These are phyloP conservation scores for Condylura cristata DNA, from an alignment of 2,113 vertebrate species.

Conservation along the genomic window DNA sequence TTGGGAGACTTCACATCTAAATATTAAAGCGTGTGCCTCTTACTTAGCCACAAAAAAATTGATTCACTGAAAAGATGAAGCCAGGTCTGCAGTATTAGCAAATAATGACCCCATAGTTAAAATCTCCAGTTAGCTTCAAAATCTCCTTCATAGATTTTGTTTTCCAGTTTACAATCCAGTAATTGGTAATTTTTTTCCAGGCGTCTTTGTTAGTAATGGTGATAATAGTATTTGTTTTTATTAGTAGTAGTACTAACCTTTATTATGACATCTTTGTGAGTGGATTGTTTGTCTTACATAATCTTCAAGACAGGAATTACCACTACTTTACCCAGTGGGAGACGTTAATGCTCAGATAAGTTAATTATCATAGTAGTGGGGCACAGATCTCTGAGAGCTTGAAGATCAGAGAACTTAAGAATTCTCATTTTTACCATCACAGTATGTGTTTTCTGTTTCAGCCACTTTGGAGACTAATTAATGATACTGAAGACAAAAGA, in stretches of 20 bases:
- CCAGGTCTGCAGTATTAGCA: not conserved
- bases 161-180: not conserved
- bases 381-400: not conserved
- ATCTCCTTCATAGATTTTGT: not conserved
- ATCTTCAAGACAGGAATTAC: not conserved
- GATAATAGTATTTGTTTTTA: not conserved
- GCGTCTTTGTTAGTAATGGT: not conserved
- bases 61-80: not conserved
- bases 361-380: not conserved
- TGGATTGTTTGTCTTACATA: not conserved
- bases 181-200: not conserved
- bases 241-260: not conserved
- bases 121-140: not conserved
- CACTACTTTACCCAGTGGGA: not conserved
- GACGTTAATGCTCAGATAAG: not conserved
- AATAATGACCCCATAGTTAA: not conserved
- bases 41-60: not conserved
- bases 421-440: not conserved
- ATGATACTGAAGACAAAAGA: slow-evolving; percentile 88
- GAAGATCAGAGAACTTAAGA: not conserved
- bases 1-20: not conserved
- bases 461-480: slow-evolving; percentile 96
- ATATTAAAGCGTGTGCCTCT: not conserved
- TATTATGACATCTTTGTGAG: not conserved
- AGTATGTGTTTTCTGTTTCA: slow-evolving; percentile 72